Conservation (phyloP, 1,140 invertebrate genomes). For the Drosophila triauraria region DNA sequence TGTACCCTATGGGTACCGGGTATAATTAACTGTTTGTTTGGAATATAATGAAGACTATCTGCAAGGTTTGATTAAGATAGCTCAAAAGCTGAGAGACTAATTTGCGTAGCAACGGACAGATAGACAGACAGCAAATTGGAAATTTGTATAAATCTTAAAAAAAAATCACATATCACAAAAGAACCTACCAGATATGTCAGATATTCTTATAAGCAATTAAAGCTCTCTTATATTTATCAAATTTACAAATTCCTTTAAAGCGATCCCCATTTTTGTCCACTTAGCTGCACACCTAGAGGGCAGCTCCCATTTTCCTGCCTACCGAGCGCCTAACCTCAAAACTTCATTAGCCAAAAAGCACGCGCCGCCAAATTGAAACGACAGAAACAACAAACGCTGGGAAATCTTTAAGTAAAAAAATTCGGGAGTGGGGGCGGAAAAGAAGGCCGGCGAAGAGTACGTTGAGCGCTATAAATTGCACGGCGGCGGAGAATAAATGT, state of each 20-base stretch:
- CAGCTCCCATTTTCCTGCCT: constrained; percentile 34
- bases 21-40: too few species aligned
- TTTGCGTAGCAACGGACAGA: too few species aligned
- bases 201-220: not conserved
- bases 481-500: constrained; percentile 77
- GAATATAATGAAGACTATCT: too few species aligned
- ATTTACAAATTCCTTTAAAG: constrained; percentile 8
- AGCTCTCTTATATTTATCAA: not conserved
- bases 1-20: too few species aligned
- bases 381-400: constrained; percentile 55
- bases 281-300: constrained; percentile 49
- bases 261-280: constrained; percentile 27
- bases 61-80: too few species aligned
- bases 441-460: constrained; percentile 33
- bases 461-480: constrained; percentile 68
- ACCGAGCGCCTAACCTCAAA: constrained; percentile 60
- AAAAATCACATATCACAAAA: too few species aligned
- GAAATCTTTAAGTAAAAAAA: constrained; percentile 32
- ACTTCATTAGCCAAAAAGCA: constrained; percentile 82
- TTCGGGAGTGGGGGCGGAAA: too few species aligned
- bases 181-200: too few species aligned
- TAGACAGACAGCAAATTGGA: too few species aligned
- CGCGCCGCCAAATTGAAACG: constrained; percentile 62
- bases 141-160: too few species aligned
- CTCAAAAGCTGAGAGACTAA: too few species aligned